Percentiles rank a stretch among this genome's conserved stretches.
Evolutionary conservation across 1,140 invertebrate genomes (phyloP).

Genomic region (Bombus waltoni): DNA sequence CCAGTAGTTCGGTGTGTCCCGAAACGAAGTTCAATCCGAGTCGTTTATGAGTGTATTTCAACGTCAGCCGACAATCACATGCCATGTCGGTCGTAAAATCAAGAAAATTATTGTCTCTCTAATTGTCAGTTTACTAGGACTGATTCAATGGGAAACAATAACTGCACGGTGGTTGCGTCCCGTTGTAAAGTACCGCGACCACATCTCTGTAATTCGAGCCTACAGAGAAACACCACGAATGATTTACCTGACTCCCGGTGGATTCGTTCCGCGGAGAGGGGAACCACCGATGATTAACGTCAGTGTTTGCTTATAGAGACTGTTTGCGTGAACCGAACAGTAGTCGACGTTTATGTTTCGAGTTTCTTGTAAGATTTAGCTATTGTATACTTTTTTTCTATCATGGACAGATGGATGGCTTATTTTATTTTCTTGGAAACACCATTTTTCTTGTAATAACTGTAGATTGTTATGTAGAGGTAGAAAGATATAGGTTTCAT

Average conservation of each 20-base stretch:
- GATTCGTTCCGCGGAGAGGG: constrained; percentile 29
- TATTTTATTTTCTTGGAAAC: background rate
- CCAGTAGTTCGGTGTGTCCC: background rate
- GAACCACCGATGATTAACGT: constrained; percentile 36
- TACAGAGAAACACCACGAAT: constrained; percentile 27
- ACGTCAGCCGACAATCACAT: background rate
- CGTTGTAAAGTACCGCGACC: constrained; percentile 5
- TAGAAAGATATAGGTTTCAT: background rate
- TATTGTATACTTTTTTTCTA: background rate
- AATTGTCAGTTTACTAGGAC: background rate
- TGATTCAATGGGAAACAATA: background rate
- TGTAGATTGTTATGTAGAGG: background rate
- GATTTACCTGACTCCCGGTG: constrained; percentile 42
- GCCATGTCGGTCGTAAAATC: background rate
- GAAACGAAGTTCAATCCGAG: background rate
- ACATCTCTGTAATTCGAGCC: constrained; percentile 40
- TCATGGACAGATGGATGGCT: background rate
- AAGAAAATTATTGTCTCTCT: background rate
- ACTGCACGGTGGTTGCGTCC: constrained; percentile 2
- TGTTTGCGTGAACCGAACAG: constrained; percentile 49
- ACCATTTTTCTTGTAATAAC: background rate
- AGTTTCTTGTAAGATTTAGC: constrained; percentile 28
- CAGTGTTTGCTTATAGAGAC: constrained; percentile 44
- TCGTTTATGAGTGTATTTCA: background rate
- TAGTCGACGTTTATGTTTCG: constrained; percentile 54